Evolutionary conservation across 1,140 invertebrate species (phyloP).

Genomic region (Zaprionus taronus): DNA sequence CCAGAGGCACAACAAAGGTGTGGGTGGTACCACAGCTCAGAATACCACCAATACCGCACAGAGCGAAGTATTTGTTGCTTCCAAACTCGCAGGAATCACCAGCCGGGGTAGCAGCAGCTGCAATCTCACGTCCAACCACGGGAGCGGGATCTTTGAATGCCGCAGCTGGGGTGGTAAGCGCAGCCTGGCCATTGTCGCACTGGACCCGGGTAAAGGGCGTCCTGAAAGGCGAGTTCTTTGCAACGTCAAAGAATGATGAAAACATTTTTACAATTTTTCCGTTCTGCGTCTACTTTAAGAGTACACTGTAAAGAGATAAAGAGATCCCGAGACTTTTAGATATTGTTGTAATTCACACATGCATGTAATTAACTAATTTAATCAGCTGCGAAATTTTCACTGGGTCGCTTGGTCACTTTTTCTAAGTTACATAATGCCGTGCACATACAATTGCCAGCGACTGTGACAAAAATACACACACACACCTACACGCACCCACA

Average conservation of each 20-base stretch:
- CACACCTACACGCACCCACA: neutral
- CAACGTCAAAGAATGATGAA: slow-evolving; percentile 89
- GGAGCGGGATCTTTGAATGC: slow-evolving; percentile 75
- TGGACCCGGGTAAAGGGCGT: slow-evolving; percentile 87
- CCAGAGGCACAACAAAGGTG: slow-evolving; percentile 95
- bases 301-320: slow-evolving; percentile 38
- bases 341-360: slow-evolving; percentile 46
- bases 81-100: slow-evolving; percentile 96
- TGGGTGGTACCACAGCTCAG: slow-evolving; percentile 96
- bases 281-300: slow-evolving; percentile 12
- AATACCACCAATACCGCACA: slow-evolving; percentile 97
- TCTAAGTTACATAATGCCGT: slow-evolving; percentile 75
- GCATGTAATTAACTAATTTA: slow-evolving; percentile 57
- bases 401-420: slow-evolving; percentile 29
- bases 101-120: slow-evolving; percentile 86
- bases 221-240: slow-evolving; percentile 90
- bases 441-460: slow-evolving; percentile 11
- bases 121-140: slow-evolving; percentile 86
- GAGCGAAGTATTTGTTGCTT: slow-evolving; percentile 95
- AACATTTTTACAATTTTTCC: slow-evolving; percentile 89
- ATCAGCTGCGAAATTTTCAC: slow-evolving; percentile 61
- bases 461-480: slow-evolving; percentile 5
- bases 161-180: neutral
- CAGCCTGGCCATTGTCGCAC: slow-evolving; percentile 85
- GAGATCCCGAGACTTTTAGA: neutral